phyloP scores from a whole-genome alignment of 2,113 vertebrate species.

The Strix aluco region DNA sequence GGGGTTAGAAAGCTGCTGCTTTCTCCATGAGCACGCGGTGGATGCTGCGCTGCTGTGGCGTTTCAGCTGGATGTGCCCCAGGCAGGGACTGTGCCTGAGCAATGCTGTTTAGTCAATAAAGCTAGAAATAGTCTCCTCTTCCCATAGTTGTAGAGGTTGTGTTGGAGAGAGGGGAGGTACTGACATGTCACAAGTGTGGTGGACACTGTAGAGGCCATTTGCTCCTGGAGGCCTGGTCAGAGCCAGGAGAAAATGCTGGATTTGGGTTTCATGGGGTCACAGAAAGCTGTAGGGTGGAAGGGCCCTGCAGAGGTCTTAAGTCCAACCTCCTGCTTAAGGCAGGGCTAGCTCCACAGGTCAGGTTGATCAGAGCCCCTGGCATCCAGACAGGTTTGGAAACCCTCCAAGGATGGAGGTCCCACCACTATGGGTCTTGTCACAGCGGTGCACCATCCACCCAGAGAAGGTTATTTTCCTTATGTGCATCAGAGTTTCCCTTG shows the following conservation, averaged over 20 bases:
- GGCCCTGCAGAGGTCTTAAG: background rate
- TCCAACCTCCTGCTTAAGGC: background rate
- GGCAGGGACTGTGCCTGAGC: background rate
- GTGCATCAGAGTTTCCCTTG: background rate
- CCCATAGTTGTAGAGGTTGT: background rate
- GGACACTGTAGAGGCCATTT: background rate
- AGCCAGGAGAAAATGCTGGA: background rate
- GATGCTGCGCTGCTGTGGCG: background rate
- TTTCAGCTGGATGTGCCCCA: background rate
- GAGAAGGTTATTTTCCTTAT: background rate
- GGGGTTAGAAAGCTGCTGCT: background rate
- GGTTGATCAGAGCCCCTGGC: background rate
- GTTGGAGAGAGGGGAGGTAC: background rate
- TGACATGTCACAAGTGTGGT: background rate
- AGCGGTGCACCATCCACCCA: background rate
- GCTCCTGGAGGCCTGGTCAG: background rate
- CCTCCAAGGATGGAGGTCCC: background rate
- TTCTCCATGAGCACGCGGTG: background rate
- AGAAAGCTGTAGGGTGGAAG: background rate
- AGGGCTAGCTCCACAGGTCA: background rate
- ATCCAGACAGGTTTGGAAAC: background rate
- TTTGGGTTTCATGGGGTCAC: background rate
- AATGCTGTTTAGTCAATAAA: conserved; percentile 34
- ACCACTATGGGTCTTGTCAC: background rate
- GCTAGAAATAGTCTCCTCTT: background rate